These are phyloP conservation scores for Shinisaurus crocodilurus DNA, from an alignment of 2,113 vertebrate genomes.

Conservation along the genomic window DNA sequence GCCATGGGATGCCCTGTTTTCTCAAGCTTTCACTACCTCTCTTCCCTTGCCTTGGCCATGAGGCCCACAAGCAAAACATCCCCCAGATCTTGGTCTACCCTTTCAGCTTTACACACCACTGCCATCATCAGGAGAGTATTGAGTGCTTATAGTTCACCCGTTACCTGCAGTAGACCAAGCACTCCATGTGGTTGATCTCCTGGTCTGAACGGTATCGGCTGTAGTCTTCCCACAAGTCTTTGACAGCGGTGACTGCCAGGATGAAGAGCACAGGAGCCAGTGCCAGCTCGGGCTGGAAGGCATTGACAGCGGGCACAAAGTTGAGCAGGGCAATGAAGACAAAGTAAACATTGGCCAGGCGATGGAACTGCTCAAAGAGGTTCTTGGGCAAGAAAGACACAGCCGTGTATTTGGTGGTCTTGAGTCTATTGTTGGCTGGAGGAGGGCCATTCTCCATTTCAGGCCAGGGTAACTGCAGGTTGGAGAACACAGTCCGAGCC, in stretches of 20 bases:
- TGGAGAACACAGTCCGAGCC: constrained; percentile 85
- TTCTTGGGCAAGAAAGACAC: constrained; percentile 97
- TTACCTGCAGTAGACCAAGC: constrained; percentile 94
- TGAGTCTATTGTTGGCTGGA: constrained; percentile 89
- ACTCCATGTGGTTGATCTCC: constrained; percentile 97
- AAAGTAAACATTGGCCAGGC: constrained; percentile 97
- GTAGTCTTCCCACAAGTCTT: constrained; percentile 98
- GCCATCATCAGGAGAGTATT: neutral
- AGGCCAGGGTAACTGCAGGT: constrained; percentile 74
- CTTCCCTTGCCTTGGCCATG: neutral
- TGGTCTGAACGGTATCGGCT: constrained; percentile 91
- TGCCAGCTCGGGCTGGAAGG: constrained; percentile 94
- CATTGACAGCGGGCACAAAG: constrained; percentile 92
- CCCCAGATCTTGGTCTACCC: neutral
- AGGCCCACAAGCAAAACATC: neutral
- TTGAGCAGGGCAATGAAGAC: constrained; percentile 96
- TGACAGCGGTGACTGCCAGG: constrained; percentile 93
- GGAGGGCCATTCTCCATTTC: constrained; percentile 43
- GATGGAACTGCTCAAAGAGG: constrained; percentile 96
- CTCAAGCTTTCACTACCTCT: neutral
- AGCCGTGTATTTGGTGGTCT: constrained; percentile 96
- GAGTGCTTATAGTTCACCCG: constrained; percentile 18
- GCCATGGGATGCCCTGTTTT: neutral
- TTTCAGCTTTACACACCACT: neutral
- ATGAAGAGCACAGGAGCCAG: constrained; percentile 95